Conservation (phyloP, 2,888 invertebrate genomes). For the Melanotus villosus region DNA sequence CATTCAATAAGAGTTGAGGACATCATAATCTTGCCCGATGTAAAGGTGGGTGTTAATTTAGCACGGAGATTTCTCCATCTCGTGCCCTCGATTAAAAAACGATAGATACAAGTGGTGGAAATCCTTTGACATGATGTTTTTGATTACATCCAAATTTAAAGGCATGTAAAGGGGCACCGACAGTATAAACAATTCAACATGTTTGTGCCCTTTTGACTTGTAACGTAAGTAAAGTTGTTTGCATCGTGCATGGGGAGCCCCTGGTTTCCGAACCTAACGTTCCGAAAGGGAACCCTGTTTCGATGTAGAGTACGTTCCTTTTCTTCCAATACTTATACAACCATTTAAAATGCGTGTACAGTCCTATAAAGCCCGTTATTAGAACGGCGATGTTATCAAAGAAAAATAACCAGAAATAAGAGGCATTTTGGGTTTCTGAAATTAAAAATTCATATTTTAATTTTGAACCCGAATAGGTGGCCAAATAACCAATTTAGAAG, state of each 20-base stretch:
- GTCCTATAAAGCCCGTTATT: no score
- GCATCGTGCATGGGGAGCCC: no score
- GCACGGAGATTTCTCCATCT: slow-evolving; percentile 74
- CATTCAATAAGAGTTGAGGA: no score
- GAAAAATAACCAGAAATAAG: no score
- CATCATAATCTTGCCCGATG: slow-evolving; percentile 71
- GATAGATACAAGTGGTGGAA: slow-evolving; percentile 73
- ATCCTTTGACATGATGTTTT: slow-evolving; percentile 71
- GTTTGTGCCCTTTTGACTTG: neutral
- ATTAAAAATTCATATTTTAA: no score
- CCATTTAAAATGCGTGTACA: slow-evolving; percentile 5
- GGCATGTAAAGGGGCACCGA: slow-evolving; percentile 36
- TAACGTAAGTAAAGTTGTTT: no score
- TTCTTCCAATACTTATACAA: neutral
- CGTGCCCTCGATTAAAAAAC: slow-evolving; percentile 70
- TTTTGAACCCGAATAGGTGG: no score
- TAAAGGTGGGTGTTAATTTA: slow-evolving; percentile 69
- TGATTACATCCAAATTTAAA: slow-evolving; percentile 44
- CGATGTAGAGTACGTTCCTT: neutral
- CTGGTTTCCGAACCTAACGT: no score
- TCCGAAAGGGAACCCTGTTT: slow-evolving; percentile 25
- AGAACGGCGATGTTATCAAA: neutral
- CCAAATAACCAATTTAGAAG: no score
- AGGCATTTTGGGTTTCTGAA: no score
- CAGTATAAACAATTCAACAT: slow-evolving; percentile 19